These are phyloP conservation scores for Trematomus loennbergii DNA, from an alignment of 2,113 vertebrate genomes.

Conservation along the genomic window DNA sequence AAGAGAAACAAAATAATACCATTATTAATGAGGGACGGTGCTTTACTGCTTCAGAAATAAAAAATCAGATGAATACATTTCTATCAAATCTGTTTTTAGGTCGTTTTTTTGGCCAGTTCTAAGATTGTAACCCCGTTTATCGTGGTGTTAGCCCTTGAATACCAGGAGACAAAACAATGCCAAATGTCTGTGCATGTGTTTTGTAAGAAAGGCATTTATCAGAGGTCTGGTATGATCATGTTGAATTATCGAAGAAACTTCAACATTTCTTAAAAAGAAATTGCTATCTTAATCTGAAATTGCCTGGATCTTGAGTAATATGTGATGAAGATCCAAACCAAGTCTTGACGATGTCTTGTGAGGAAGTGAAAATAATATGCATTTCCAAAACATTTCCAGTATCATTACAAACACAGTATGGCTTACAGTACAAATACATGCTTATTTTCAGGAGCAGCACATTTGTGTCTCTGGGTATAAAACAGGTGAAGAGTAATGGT, in stretches of 20 bases:
- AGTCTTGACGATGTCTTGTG: slow-evolving; percentile 3
- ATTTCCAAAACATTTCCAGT: not conserved
- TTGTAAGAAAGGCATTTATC: slow-evolving; percentile 47
- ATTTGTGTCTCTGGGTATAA: slow-evolving; percentile 25
- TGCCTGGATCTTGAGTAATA: slow-evolving; percentile 11
- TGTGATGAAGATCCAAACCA: not conserved
- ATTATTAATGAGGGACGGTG: not conserved
- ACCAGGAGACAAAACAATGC: slow-evolving; percentile 58
- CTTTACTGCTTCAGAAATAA: slow-evolving; percentile 5
- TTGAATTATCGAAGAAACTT: slow-evolving; percentile 8
- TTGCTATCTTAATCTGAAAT: not conserved
- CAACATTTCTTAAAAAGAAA: too few species aligned
- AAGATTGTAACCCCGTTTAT: slow-evolving; percentile 27
- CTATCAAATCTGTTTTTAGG: not conserved
- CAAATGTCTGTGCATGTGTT: slow-evolving; percentile 49
- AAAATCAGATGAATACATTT: slow-evolving; percentile 1
- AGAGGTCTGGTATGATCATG: slow-evolving; percentile 38
- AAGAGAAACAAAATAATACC: not conserved
- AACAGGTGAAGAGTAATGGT: slow-evolving; percentile 20
- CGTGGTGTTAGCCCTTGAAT: slow-evolving; percentile 50
- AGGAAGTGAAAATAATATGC: not conserved
- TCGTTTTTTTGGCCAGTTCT: slow-evolving; percentile 3
- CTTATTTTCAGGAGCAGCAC: slow-evolving; percentile 15
- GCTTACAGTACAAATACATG: slow-evolving; percentile 47
- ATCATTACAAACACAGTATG: slow-evolving; percentile 42